Conservation (phyloP, 2,888 invertebrate species). For the Mythimna pallens region DNA sequence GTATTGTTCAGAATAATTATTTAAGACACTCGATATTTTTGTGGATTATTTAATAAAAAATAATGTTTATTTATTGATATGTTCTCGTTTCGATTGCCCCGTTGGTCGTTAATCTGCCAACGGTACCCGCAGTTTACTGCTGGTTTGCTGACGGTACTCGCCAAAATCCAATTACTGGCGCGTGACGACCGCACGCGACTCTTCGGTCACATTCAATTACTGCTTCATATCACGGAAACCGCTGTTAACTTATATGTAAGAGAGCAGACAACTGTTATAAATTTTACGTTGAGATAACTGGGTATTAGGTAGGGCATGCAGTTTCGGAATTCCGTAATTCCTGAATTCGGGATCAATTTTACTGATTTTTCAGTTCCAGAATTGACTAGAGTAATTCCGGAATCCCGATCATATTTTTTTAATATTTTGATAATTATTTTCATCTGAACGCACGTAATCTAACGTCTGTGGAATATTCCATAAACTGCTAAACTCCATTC, state of each 20-base stretch:
- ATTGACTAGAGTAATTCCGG: no score
- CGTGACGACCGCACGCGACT: conserved; percentile 55
- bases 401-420: no score
- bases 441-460: no score
- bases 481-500: no score
- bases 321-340: no score
- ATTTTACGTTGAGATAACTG: not conserved
- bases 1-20: not conserved
- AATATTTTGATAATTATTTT: no score
- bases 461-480: no score
- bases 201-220: conserved; percentile 35
- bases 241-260: not conserved
- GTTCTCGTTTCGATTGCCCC: conserved; percentile 17
- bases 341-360: no score
- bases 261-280: conserved; percentile 21
- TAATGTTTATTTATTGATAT: conserved; percentile 13
- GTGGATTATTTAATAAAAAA: not conserved
- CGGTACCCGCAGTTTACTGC: conserved; percentile 48
- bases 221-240: conserved; percentile 33
- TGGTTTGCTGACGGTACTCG: conserved; percentile 42
- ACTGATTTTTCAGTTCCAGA: no score
- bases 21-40: not conserved
- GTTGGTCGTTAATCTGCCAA: conserved; percentile 38
- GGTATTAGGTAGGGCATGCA: no score
- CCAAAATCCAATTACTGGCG: conserved; percentile 61